phyloP scores from a whole-genome alignment of 2,113 vertebrate genomes.

The Siphamia tubifer region DNA sequence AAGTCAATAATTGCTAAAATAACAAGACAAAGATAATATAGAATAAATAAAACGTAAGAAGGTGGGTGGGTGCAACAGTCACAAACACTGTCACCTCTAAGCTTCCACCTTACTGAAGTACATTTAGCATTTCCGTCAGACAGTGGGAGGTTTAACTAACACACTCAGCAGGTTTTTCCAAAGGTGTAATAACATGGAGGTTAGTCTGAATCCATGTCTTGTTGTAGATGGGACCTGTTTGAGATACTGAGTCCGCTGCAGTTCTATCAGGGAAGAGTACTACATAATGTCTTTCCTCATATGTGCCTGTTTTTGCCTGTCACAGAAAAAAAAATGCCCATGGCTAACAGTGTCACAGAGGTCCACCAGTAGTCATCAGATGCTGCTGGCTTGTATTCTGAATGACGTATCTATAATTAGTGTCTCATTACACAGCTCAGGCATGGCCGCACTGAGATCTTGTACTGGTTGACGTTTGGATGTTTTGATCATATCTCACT shows the following conservation, averaged over 20 bases:
- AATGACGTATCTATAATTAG: not conserved
- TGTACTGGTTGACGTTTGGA: not conserved
- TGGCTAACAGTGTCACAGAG: not conserved
- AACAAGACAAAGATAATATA: too few species aligned
- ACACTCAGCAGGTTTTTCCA: constrained; percentile 6
- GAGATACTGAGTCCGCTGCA: not conserved
- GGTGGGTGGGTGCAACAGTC: too few species aligned
- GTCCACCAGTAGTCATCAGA: not conserved
- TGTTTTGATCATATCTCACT: not conserved
- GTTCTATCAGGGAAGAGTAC: not conserved
- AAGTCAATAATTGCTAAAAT: too few species aligned
- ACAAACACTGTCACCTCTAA: too few species aligned
- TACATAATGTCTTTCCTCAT: too few species aligned
- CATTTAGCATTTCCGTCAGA: constrained; percentile 42
- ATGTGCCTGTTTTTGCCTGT: too few species aligned
- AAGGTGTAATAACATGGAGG: constrained; percentile 20
- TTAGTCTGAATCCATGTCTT: not conserved
- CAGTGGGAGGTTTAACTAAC: constrained; percentile 1
- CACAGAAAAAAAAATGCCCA: too few species aligned
- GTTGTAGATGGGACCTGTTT: not conserved
- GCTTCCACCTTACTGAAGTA: too few species aligned
- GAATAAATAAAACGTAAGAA: too few species aligned
- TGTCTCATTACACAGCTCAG: not conserved
- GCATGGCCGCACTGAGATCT: too few species aligned
- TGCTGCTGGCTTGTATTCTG: not conserved